Evolutionary conservation across 2,113 vertebrate genomes (phyloP).

Genomic region (Nansenia antarctica): DNA sequence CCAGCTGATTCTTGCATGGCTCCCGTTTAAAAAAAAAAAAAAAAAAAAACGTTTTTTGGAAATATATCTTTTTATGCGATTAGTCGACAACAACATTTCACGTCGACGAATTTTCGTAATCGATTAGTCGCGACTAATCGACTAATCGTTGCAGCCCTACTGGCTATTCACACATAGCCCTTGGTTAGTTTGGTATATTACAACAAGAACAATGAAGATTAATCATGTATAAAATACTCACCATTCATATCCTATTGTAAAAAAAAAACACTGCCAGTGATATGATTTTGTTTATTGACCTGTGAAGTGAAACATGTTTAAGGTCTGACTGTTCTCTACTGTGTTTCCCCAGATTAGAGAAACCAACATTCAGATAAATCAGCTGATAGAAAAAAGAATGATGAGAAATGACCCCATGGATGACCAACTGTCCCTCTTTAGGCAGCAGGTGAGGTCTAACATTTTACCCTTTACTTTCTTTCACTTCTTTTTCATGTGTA

Average conservation of each 20-base stretch:
- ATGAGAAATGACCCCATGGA: slow-evolving; percentile 89
- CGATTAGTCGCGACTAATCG: too few relatives aligned
- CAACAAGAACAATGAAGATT: neutral
- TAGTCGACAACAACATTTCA: too few relatives aligned
- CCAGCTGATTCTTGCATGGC: too few relatives aligned
- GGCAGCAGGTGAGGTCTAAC: slow-evolving; percentile 85
- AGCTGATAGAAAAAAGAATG: slow-evolving; percentile 92
- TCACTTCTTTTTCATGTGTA: neutral
- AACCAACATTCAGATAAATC: slow-evolving; percentile 84
- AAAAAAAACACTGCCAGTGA: too few relatives aligned
- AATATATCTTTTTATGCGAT: too few relatives aligned
- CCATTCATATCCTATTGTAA: too few relatives aligned
- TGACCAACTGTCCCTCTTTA: slow-evolving; percentile 90
- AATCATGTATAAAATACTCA: too few relatives aligned
- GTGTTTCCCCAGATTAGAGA: slow-evolving; percentile 83
- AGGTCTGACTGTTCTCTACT: neutral
- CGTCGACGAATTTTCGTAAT: too few relatives aligned
- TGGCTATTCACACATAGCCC: neutral
- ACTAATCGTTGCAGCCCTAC: too few relatives aligned
- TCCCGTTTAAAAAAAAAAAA: too few relatives aligned
- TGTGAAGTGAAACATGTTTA: neutral
- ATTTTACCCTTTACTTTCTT: neutral
- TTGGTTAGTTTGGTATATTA: neutral
- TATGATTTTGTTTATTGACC: too few relatives aligned
- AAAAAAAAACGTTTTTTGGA: too few relatives aligned